Evolutionary conservation across 2,797 vertebrate genomes (phyloP).

Genomic region (Dicrostonyx torquatus): DNA sequence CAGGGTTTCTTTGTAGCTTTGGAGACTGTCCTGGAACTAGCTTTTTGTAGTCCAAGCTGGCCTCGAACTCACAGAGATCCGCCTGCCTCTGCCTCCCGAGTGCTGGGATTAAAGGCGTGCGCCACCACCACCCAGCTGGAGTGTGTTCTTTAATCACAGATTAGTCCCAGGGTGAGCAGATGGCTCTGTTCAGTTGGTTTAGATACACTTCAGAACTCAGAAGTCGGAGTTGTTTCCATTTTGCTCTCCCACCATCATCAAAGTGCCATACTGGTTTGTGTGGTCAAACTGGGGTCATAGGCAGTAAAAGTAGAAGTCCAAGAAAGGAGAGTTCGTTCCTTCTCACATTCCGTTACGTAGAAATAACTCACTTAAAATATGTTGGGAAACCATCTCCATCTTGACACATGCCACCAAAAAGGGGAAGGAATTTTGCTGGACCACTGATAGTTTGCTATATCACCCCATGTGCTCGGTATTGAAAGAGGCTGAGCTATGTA

Average conservation of each 20-base stretch:
- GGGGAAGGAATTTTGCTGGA: not conserved
- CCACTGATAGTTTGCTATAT: not conserved
- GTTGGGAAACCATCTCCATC: not conserved
- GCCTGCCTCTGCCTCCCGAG: too few relatives aligned
- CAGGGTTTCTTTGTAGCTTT: too few relatives aligned
- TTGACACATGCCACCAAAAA: not conserved
- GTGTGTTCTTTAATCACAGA: slow-evolving; percentile 3
- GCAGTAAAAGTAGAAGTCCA: not conserved
- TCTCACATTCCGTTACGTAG: not conserved
- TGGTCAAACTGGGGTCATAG: not conserved
- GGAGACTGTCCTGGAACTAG: too few relatives aligned
- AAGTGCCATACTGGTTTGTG: not conserved
- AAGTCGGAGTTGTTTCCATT: not conserved
- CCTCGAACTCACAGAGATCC: too few relatives aligned
- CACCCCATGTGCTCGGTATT: not conserved
- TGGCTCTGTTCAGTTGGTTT: not conserved
- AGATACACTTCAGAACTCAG: not conserved
- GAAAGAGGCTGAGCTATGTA: not conserved
- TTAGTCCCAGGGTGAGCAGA: not conserved
- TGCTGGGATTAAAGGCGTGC: too few relatives aligned
- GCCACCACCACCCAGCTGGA: too few relatives aligned
- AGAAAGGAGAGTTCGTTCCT: slow-evolving; percentile 2
- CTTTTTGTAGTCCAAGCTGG: too few relatives aligned
- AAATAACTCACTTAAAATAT: not conserved
- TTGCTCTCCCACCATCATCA: not conserved